Percentiles rank a stretch among this genome's conserved stretches.
These are phyloP conservation scores for Varanus salvator DNA, from an alignment of 2,113 vertebrate genomes.

Conservation along the genomic window DNA sequence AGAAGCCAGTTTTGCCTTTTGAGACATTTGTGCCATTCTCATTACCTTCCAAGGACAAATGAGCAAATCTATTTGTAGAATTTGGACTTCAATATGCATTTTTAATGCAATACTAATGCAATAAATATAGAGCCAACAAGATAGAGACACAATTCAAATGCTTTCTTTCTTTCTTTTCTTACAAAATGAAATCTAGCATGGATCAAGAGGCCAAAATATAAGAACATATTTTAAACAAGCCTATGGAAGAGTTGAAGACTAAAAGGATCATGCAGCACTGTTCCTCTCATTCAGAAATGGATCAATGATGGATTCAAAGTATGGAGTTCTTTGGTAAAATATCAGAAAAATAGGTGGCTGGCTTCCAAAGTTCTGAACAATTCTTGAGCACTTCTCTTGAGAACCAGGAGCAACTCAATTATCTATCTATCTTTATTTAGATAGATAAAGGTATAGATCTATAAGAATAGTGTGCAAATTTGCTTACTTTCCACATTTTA, in stretches of 20 bases:
- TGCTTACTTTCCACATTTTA: background rate
- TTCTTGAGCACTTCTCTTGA: background rate
- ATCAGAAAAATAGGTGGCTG: background rate
- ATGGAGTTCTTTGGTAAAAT: background rate
- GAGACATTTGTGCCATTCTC: slow-evolving; percentile 5
- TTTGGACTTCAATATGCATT: slow-evolving; percentile 21
- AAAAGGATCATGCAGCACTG: background rate
- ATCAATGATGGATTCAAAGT: background rate
- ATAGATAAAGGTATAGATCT: background rate
- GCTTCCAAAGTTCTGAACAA: too few relatives aligned
- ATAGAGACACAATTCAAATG: background rate
- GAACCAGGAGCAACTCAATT: background rate
- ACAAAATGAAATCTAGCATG: background rate
- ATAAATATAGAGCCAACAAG: slow-evolving; percentile 18
- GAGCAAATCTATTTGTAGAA: slow-evolving; percentile 29
- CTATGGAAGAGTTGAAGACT: background rate
- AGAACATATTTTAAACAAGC: slow-evolving; percentile 10
- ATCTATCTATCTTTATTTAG: too few relatives aligned
- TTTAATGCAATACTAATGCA: slow-evolving; percentile 36
- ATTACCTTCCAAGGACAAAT: background rate
- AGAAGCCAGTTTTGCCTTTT: slow-evolving; percentile 55
- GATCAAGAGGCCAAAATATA: background rate
- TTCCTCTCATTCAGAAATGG: background rate
- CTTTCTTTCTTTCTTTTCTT: background rate
- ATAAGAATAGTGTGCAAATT: background rate